Conservation (phyloP, 2,113 vertebrate species). For the human region GRCh38 chr2:102693001-102693500, state of each 20-base stretch:
- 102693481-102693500: not conserved
- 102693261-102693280: not conserved
- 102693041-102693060: not conserved
- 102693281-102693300: not conserved
- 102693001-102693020: not conserved
- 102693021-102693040: not conserved
- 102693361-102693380: too few species aligned
- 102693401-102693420: not conserved
- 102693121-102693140: not conserved
- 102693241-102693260: not conserved
- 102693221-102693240: not conserved
- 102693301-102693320: not conserved
- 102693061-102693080: not conserved
- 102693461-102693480: not conserved
- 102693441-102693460: not conserved
- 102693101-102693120: not conserved
- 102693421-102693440: not conserved
- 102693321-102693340: not conserved
- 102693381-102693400: not conserved
- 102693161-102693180: not conserved
- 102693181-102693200: not conserved
- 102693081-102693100: not conserved
- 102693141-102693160: not conserved
- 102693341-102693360: not conserved
- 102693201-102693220: conserved; percentile 29